Conservation (phyloP, 2,113 vertebrate genomes). For the Leucoraja erinaceus region DNA sequence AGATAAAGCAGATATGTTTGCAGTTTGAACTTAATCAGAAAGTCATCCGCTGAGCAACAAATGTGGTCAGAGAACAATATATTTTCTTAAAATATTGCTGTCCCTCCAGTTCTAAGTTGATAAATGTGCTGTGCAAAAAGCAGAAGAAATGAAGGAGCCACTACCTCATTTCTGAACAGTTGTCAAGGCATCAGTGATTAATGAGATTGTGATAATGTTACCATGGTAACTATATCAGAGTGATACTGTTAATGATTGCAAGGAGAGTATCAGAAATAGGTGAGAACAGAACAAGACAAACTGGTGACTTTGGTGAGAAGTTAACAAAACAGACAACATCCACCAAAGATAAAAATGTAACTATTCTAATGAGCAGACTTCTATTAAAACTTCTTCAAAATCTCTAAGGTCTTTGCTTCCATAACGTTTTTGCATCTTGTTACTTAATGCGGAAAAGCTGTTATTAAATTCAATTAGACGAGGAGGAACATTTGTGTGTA, state of each 20-base stretch:
- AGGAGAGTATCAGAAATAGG: conserved; percentile 32
- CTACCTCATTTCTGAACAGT: conserved; percentile 38
- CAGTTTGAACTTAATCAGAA: neutral
- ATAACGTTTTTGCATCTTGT: conserved; percentile 24
- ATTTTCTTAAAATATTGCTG: conserved; percentile 18
- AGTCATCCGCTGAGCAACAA: neutral
- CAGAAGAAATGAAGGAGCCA: conserved; percentile 27
- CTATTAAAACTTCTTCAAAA: conserved; percentile 12
- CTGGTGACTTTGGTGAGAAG: conserved; percentile 30
- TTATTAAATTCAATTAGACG: conserved; percentile 23
- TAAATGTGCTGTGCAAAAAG: conserved; percentile 31
- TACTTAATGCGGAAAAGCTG: conserved; percentile 17
- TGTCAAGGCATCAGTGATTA: conserved; percentile 33
- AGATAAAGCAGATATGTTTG: neutral
- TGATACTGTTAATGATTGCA: conserved; percentile 35
- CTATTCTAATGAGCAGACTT: conserved; percentile 29
- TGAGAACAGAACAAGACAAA: conserved; percentile 37
- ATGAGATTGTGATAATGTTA: conserved; percentile 36
- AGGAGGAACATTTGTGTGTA: conserved; percentile 19
- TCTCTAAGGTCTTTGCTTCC: neutral
- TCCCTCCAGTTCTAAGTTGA: conserved; percentile 24
- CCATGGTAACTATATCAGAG: conserved; percentile 36
- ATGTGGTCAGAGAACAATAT: neutral
- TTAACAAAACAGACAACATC: conserved; percentile 21
- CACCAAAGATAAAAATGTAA: conserved; percentile 1